These are phyloP conservation scores for Acanthornis magna DNA, from an alignment of 2,797 vertebrate species.

Conservation along the genomic window DNA sequence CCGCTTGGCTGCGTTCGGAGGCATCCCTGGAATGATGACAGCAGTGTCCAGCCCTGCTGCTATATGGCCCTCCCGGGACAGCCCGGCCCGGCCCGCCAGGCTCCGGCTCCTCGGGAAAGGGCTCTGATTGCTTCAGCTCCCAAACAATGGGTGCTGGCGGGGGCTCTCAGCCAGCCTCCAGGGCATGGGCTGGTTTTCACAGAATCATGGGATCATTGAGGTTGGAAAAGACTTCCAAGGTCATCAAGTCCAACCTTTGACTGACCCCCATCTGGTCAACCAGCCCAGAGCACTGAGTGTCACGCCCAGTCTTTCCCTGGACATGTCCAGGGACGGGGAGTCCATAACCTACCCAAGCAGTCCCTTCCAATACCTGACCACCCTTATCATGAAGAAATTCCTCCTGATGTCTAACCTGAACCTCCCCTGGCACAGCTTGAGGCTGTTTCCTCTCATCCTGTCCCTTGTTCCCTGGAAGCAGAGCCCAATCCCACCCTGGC, in stretches of 20 bases:
- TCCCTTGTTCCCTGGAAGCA: neutral
- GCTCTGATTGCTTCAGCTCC: conserved; percentile 35
- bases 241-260: neutral
- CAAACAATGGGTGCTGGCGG: neutral
- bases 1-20: neutral
- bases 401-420: rapidly evolving
- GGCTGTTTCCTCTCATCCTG: rapidly evolving
- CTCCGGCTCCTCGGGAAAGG: neutral
- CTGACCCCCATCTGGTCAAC: neutral
- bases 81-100: neutral
- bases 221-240: neutral
- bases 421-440: neutral
- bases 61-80: conserved; percentile 21
- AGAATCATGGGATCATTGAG: neutral
- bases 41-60: conserved; percentile 25
- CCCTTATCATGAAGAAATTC: neutral
- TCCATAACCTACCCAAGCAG: neutral
- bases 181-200: neutral
- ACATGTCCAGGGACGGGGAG: neutral
- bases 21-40: neutral
- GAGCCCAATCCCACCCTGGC: rapidly evolving
- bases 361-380: neutral
- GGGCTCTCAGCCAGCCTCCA: neutral
- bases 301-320: neutral
- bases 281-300: neutral